phyloP scores from a whole-genome alignment of 2,888 invertebrate species.

The Rhagium mordax region DNA sequence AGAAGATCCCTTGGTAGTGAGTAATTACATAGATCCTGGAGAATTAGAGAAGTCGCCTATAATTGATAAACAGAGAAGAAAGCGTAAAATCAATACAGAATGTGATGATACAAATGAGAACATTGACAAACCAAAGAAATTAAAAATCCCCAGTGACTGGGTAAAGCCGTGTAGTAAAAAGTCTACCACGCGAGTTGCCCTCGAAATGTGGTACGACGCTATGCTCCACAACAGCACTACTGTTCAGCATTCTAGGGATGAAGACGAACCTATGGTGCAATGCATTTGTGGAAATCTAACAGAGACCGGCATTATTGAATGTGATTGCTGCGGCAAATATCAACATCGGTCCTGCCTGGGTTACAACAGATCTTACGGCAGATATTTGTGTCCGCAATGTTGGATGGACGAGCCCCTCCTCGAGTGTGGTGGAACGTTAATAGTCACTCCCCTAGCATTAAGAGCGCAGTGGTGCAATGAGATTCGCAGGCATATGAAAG shows the following conservation, averaged over 20 bases:
- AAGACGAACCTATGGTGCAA: constrained; percentile 54
- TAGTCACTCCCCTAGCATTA: constrained; percentile 80
- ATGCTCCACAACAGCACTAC: constrained; percentile 55
- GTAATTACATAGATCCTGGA: not conserved
- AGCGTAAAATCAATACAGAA: constrained; percentile 30
- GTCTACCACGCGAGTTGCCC: constrained; percentile 54
- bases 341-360: constrained; percentile 80
- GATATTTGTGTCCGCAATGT: constrained; percentile 79
- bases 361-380: constrained; percentile 65
- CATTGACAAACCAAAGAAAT: constrained; percentile 50
- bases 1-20: not conserved
- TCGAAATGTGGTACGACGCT: constrained; percentile 63
- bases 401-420: constrained; percentile 73
- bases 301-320: constrained; percentile 66
- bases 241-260: constrained; percentile 18
- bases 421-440: constrained; percentile 78
- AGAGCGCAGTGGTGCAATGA: constrained; percentile 83
- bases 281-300: constrained; percentile 69
- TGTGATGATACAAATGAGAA: constrained; percentile 19
- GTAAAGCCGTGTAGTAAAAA: constrained; percentile 54
- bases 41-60: constrained; percentile 18
- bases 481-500: constrained; percentile 75
- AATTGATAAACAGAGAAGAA: constrained; percentile 35
- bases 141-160: constrained; percentile 55
- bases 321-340: constrained; percentile 73